Evolutionary conservation across 2,797 vertebrate genomes (phyloP).

Genomic region (Phyllotis vaccarum): DNA sequence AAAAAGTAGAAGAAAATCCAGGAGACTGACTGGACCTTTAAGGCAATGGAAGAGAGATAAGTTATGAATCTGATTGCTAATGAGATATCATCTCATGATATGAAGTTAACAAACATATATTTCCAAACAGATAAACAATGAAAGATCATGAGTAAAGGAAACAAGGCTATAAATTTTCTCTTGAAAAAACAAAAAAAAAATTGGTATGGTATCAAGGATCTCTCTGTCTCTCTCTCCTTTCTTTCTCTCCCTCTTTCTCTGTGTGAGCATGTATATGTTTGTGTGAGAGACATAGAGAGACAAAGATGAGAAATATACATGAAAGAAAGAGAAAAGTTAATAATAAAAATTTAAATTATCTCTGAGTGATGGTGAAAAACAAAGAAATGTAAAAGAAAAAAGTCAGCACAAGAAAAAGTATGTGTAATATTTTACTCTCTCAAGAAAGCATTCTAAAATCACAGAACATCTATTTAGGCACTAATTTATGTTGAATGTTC

Average conservation of each 20-base stretch:
- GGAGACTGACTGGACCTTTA: not conserved
- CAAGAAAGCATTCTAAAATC: constrained; percentile 68
- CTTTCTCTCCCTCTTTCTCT: not conserved
- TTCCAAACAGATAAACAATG: not conserved
- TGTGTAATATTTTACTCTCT: constrained; percentile 68
- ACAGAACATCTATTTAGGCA: constrained; percentile 66
- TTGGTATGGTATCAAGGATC: not conserved
- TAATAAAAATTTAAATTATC: constrained; percentile 28
- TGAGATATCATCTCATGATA: constrained; percentile 18
- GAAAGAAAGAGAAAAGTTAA: not conserved
- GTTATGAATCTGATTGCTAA: not conserved
- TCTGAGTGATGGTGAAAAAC: constrained; percentile 18
- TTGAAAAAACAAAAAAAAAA: not conserved
- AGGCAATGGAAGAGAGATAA: not conserved
- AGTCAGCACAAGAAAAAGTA: constrained; percentile 13
- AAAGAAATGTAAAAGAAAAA: not conserved
- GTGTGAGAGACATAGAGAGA: not conserved
- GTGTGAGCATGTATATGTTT: not conserved
- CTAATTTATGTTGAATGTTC: not conserved
- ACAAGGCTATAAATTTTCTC: not conserved
- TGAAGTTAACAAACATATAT: constrained; percentile 34
- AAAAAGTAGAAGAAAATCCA: constrained; percentile 10
- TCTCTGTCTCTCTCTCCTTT: not conserved
- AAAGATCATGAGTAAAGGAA: not conserved
- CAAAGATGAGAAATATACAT: not conserved